Percentiles rank a stretch among this genome's conserved stretches.
phyloP scores from a whole-genome alignment of 2,888 invertebrate species.

The Heliconius hortense region DNA sequence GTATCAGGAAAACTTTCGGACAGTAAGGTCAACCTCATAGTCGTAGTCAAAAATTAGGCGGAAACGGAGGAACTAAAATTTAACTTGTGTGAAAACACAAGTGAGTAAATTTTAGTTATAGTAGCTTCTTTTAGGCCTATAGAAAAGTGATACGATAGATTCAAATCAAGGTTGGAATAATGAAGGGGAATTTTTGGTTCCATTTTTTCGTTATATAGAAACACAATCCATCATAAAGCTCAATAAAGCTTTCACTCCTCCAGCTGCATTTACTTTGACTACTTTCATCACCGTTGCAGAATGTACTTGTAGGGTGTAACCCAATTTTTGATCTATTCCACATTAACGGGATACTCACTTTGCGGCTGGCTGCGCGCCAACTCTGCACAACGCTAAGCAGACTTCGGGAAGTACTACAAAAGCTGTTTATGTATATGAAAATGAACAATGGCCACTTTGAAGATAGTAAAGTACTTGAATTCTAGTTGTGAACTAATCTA shows the following conservation, averaged over 20 bases:
- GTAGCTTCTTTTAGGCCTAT: no score
- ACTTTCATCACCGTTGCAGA: background rate
- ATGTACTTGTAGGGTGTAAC: conserved; percentile 8
- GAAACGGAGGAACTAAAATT: background rate
- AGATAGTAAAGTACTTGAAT: background rate
- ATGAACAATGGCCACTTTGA: background rate
- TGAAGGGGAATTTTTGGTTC: no score
- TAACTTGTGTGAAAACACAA: no score
- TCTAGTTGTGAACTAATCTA: background rate
- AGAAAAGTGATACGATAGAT: no score
- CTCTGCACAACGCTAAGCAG: conserved; percentile 1
- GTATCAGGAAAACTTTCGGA: no score
- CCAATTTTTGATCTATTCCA: conserved; percentile 18
- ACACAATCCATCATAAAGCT: no score
- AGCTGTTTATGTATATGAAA: conserved; percentile 19
- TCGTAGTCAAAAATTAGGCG: no score
- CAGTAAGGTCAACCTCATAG: no score
- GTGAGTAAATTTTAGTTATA: no score
- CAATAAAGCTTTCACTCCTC: background rate
- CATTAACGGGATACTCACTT: conserved; percentile 12
- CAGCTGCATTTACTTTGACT: background rate
- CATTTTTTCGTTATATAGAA: no score
- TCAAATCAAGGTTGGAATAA: no score
- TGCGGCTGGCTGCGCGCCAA: conserved; percentile 23
- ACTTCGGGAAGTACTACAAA: background rate